Percentiles rank a stretch among this genome's conserved stretches.
Evolutionary conservation across 2,888 invertebrate species (phyloP).

Genomic region (Hydriomena furcata): DNA sequence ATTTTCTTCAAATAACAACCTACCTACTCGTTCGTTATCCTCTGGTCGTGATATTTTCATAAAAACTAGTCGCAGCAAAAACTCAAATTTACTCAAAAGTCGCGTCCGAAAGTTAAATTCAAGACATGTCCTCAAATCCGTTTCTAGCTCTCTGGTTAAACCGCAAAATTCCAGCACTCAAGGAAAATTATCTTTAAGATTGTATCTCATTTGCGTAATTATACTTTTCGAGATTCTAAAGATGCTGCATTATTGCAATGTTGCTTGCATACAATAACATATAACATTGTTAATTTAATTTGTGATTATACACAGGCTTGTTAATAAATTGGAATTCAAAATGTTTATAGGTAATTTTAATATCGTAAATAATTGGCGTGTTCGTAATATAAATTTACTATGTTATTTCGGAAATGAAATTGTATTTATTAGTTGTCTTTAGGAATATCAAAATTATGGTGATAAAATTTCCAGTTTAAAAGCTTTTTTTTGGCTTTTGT

Average conservation of each 20-base stretch:
- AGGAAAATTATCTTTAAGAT: conserved; percentile 33
- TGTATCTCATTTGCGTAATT: conserved; percentile 37
- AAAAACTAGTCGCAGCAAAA: background rate
- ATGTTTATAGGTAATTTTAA: too few relatives aligned
- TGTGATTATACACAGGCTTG: too few relatives aligned
- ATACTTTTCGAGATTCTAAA: conserved; percentile 31
- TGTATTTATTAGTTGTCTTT: too few relatives aligned
- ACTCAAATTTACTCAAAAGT: background rate
- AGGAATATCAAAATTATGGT: too few relatives aligned
- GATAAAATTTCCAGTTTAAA: too few relatives aligned
- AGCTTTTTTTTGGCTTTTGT: too few relatives aligned
- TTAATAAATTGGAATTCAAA: too few relatives aligned
- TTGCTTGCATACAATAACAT: background rate
- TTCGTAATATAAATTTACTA: conserved; percentile 3
- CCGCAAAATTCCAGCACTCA: conserved; percentile 33
- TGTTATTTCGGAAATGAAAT: background rate
- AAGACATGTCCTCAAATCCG: conserved; percentile 17
- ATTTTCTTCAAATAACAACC: too few relatives aligned
- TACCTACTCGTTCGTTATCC: too few relatives aligned
- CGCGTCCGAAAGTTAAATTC: conserved; percentile 3
- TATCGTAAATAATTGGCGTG: background rate
- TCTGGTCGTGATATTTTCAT: too few relatives aligned
- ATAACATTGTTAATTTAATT: too few relatives aligned
- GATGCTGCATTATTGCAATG: conserved; percentile 22
- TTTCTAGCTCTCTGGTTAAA: conserved; percentile 27